Conservation (phyloP, 2,797 vertebrate genomes). For the Intellagama lesueurii region DNA sequence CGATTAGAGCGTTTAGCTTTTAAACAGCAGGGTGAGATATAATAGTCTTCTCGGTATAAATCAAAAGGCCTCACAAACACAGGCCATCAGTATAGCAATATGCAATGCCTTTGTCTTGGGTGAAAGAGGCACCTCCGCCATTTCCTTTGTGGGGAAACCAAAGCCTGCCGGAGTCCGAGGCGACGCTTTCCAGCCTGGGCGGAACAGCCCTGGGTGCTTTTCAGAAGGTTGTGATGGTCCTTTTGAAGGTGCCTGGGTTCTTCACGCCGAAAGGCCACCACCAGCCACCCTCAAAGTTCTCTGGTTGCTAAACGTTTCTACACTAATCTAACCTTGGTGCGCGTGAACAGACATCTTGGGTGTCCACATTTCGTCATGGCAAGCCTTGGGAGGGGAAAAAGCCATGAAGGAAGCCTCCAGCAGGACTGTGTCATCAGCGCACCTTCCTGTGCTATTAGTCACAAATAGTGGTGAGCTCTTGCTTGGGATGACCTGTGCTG, state of each 20-base stretch:
- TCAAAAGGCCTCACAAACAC: slow-evolving; percentile 43
- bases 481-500: no score
- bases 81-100: slow-evolving; percentile 16
- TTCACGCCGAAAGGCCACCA: no score
- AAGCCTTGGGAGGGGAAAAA: no score
- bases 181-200: background rate
- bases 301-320: no score
- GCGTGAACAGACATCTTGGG: no score
- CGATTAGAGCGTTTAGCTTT: slow-evolving; percentile 66
- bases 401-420: no score
- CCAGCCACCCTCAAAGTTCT: no score
- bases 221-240: background rate
- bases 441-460: no score
- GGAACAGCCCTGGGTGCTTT: background rate
- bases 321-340: no score
- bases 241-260: background rate
- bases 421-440: no score
- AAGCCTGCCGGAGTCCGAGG: rapidly evolving
- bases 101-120: slow-evolving; percentile 42
- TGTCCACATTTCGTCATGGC: no score
- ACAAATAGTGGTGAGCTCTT: no score
- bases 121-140: slow-evolving; percentile 18
- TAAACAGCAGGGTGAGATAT: slow-evolving; percentile 68
- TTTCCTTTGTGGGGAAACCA: background rate
- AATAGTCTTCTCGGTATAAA: slow-evolving; percentile 54